A percentile compares a stretch with the other conserved stretches of the same genome.
These are phyloP conservation scores for Bedellia somnulentella DNA, from an alignment of 2,888 invertebrate genomes.

Conservation along the genomic window DNA sequence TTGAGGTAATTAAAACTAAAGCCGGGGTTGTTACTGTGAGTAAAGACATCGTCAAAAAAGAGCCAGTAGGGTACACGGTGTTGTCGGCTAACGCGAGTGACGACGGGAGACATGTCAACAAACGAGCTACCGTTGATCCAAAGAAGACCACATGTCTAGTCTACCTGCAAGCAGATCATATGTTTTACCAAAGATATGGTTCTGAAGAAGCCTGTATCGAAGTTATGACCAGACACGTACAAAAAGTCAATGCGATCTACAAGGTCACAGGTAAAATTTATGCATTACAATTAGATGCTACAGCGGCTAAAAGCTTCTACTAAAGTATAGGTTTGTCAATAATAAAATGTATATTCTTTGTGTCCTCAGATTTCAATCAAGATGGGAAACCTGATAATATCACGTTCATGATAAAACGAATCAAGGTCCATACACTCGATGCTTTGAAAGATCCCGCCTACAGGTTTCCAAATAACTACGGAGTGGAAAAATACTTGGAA, in stretches of 20 bases:
- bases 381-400: constrained; percentile 91
- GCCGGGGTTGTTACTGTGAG: constrained; percentile 66
- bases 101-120: constrained; percentile 64
- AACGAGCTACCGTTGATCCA: constrained; percentile 75
- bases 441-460: constrained; percentile 84
- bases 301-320: too few species aligned
- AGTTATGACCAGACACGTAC: constrained; percentile 92
- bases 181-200: constrained; percentile 93
- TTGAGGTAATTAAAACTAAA: constrained; percentile 68
- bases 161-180: constrained; percentile 94
- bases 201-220: constrained; percentile 94
- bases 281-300: too few species aligned
- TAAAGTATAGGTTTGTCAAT: too few species aligned
- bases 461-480: constrained; percentile 92
- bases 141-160: constrained; percentile 93
- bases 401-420: constrained; percentile 93
- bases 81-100: constrained; percentile 49
- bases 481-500: constrained; percentile 97
- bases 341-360: too few species aligned
- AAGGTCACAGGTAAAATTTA: constrained; percentile 70
- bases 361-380: constrained; percentile 82
- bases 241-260: constrained; percentile 88
- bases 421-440: constrained; percentile 88
- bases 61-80: constrained; percentile 49
- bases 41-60: constrained; percentile 65